These are phyloP conservation scores for Phyllotis vaccarum DNA, from an alignment of 2,797 vertebrate species.

Conservation along the genomic window DNA sequence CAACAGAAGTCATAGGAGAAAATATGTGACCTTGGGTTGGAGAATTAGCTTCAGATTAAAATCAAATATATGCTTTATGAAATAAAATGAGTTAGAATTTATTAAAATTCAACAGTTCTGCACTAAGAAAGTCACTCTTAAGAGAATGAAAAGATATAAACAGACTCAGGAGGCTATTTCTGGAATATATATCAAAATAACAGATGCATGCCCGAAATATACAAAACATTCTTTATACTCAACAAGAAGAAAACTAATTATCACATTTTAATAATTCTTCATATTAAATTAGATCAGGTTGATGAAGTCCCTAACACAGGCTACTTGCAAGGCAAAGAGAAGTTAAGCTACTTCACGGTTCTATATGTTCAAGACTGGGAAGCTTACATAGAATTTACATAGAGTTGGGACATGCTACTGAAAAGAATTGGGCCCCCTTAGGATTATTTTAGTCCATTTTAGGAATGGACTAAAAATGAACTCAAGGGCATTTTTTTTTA, in stretches of 20 bases:
- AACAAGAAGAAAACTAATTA: neutral
- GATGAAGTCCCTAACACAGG: neutral
- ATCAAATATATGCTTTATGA: neutral
- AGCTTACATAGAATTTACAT: too few relatives aligned
- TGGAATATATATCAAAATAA: neutral
- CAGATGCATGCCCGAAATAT: neutral
- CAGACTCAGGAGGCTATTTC: neutral
- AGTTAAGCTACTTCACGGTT: neutral
- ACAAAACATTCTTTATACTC: neutral
- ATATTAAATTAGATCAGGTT: neutral
- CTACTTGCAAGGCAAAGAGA: neutral
- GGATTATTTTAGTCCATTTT: neutral
- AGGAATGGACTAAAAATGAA: neutral
- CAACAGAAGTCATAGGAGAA: neutral
- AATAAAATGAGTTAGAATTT: conserved; percentile 41
- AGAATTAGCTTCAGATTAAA: conserved; percentile 1
- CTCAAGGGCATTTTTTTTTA: neutral
- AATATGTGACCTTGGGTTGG: neutral
- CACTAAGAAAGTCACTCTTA: neutral
- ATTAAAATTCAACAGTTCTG: conserved; percentile 28
- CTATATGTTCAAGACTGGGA: neutral
- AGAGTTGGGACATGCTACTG: neutral
- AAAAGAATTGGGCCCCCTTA: too few relatives aligned
- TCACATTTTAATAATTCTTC: neutral
- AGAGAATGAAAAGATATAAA: neutral